Base-by-base conservation (phyloP, 2,113 vertebrate genomes). In the Oncorhynchus gorbuscha region DNA sequence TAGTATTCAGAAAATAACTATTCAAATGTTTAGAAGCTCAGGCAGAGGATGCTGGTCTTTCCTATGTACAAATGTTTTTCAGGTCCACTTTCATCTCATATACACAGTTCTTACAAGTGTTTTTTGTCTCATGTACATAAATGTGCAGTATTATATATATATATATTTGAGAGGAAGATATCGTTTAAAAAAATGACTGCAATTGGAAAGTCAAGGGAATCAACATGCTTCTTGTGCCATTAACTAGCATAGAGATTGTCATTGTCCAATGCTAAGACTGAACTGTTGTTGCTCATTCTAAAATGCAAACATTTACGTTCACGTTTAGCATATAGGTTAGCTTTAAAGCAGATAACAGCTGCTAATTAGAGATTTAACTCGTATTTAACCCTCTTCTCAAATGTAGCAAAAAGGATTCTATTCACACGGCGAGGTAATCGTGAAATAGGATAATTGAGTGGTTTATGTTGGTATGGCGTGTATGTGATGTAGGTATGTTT, bases 91-190 rank as follows among this genome's bases (percentile, higher is more conserved):
- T 32, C 74, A 82, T 65, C 69, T 82, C 39, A 45, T 11, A 45
- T 58, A 77, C 70, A 84, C 75, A 80, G 16, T 75, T 81, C 45
- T 85, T 76, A 77, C 55, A 89, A n/a, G 32, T 59, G 70, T 75
- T 65, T 32, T 83, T 71, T 81, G 32, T 35, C 61, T 61, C 35
- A 61, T 83, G 85, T 84, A 79, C 77, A 88, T 85, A 82, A 76
- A 84, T 83, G 81, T 80, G 83, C 81, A 69, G 72, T 18, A 62
- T 83, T 82, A 86, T 74, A 81, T 80, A 76, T 83, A 76, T 83
- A 81, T 80, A 76, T 83, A 76, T 83, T 74, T 81, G 76, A 85
- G 69, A 64, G 69, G 45, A 75, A 11, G 69, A 32, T 1, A 55
- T 28, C 18, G 14, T 79, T 79, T 28, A n/a, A n/a, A n/a, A n/a